These are phyloP conservation scores for Eidolon dupreanum DNA, from an alignment of 2,797 vertebrate species.

Conservation along the genomic window DNA sequence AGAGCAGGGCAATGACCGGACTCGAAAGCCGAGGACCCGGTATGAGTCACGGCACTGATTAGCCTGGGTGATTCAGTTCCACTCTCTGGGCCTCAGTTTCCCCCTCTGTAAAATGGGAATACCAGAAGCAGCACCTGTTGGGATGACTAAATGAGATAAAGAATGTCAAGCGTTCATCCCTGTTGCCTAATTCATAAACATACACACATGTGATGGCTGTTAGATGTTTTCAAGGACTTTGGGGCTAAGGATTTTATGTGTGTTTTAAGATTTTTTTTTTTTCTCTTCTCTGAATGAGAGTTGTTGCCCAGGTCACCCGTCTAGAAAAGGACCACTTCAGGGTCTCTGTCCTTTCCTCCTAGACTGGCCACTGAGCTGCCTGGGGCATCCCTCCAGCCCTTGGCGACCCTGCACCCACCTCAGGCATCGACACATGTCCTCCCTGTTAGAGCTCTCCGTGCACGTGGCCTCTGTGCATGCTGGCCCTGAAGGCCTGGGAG, in stretches of 20 bases:
- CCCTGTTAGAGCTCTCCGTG: not conserved
- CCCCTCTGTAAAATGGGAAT: not conserved
- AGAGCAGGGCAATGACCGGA: not conserved
- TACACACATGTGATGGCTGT: not conserved
- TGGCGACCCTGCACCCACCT: not conserved
- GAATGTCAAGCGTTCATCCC: not conserved
- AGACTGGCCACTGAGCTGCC: not conserved
- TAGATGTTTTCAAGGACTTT: not conserved
- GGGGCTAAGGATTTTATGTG: not conserved
- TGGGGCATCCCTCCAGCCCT: not conserved
- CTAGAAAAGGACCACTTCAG: not conserved
- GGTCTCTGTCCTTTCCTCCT: not conserved
- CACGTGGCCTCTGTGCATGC: not conserved
- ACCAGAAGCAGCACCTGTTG: not conserved
- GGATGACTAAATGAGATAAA: not conserved
- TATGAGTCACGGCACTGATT: fast-evolving
- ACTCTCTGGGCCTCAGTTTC: not conserved
- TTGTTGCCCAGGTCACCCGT: not conserved
- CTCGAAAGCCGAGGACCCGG: not conserved
- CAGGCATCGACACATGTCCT: not conserved
- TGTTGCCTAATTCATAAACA: not conserved
- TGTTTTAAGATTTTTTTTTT: not conserved
- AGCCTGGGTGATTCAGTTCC: not conserved
- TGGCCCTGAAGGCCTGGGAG: not conserved
- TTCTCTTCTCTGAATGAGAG: not conserved